Evolutionary conservation across 2,113 vertebrate species (phyloP), one percentile per base, ranked within the genome.

Genomic region (Mustela nigripes): DNA sequence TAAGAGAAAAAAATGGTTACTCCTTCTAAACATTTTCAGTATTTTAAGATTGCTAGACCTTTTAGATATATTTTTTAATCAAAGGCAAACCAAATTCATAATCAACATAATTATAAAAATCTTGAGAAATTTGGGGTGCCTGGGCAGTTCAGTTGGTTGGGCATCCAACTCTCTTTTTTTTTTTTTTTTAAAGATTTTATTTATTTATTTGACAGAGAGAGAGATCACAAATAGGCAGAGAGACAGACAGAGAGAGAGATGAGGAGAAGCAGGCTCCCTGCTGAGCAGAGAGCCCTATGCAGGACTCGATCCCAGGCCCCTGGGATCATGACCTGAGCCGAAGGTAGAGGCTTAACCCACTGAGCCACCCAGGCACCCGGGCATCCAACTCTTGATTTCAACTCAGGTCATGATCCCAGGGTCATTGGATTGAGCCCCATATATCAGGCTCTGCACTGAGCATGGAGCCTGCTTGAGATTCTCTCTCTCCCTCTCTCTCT

Each of bases 61-160:
- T 60, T 67, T 65, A 36, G 33, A 80, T 80, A 76, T 6, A 69
- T 65, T 80, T 56, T 79, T 79, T n/a, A 92, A 74, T 42, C 28
- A 36, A 93, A 93, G 15, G 36, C 33, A 89, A 97, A 94, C 39
- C 22, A 81, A 86, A 92, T 56, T 71, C 39, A 63, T 90, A 94
- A 63, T 60, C 39, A 88, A 67, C 6, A 19, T 73, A 93, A 73
- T 63, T 93, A 48, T 33, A 87, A 82, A 86, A 86, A 45, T 90
- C 45, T 26, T 89, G 16, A 89, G 56, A 90, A 82, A 69, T 28
- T 22, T 22, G 22, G 33, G 67, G 33, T 15, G 15, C 33, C 67
- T 69, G 33, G 16, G 33, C 8, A 18, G 7, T n/a, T 69, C 16
- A n/a, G 33, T n/a, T n/a, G 33, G 16, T 8, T 69, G 65, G 33